phyloP scores from a whole-genome alignment of 2,113 vertebrate genomes.

The Dicentrarchus labrax region DNA sequence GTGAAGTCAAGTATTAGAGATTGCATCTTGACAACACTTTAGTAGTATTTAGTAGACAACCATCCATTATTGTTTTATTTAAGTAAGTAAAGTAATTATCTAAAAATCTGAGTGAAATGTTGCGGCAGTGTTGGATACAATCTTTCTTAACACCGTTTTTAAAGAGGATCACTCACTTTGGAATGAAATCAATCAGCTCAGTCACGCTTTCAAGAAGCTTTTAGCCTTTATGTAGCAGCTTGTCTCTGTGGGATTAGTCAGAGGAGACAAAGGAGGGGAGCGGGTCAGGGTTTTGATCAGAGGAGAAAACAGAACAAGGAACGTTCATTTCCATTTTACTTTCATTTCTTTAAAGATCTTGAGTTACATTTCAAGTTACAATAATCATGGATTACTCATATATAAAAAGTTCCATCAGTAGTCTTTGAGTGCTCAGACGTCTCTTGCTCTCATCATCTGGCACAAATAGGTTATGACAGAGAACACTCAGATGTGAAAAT shows the following conservation, averaged over 20 bases:
- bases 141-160: neutral
- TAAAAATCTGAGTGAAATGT: no score
- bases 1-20: neutral
- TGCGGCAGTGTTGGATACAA: no score
- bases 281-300: neutral
- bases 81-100: no score
- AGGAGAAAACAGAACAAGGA: slow-evolving; percentile 25
- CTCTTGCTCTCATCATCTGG: neutral
- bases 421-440: neutral
- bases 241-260: slow-evolving; percentile 22
- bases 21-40: neutral
- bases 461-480: neutral
- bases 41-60: neutral
- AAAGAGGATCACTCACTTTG: slow-evolving; percentile 1
- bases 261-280: neutral
- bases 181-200: slow-evolving; percentile 15
- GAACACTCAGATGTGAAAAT: neutral
- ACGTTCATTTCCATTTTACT: neutral
- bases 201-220: neutral
- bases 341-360: neutral
- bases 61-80: neutral
- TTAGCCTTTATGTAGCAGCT: slow-evolving; percentile 1
- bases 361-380: neutral
- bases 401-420: neutral
- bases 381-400: no score